Evolutionary conservation across 2,797 vertebrate genomes (phyloP).

Genomic region (Acanthornis magna): DNA sequence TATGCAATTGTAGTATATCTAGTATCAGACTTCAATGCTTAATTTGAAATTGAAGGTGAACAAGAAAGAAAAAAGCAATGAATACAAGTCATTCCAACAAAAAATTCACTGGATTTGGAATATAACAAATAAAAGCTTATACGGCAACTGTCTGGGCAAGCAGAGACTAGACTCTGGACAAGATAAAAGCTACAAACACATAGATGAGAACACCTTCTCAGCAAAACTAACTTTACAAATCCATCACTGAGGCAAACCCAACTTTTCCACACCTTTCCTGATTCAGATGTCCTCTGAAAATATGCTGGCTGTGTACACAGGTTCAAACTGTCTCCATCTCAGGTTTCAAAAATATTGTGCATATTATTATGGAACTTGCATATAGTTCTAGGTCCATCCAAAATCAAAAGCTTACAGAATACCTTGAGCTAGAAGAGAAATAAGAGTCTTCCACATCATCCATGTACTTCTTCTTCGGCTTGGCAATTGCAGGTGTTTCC

Average conservation of each 20-base stretch:
- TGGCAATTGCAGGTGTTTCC: conserved; percentile 79
- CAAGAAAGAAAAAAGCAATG: not conserved
- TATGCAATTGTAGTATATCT: not conserved
- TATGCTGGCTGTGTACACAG: not conserved
- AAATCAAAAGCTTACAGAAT: not conserved
- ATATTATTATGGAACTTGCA: not conserved
- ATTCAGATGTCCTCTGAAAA: not conserved
- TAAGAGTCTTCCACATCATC: conserved; percentile 77
- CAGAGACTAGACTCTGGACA: not conserved
- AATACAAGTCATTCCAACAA: not conserved
- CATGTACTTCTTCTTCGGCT: conserved; percentile 75
- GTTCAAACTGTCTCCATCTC: not conserved
- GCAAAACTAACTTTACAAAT: not conserved
- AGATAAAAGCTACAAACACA: not conserved
- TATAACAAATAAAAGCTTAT: not conserved
- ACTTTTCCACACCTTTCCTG: not conserved
- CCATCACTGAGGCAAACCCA: not conserved
- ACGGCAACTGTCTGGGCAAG: not conserved
- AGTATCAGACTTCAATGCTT: not conserved
- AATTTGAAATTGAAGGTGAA: not conserved
- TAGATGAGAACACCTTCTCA: not conserved
- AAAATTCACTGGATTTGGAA: not conserved
- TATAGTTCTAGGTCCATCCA: not conserved
- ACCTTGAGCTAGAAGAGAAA: conserved; percentile 81
- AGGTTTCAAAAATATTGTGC: not conserved